Evolutionary conservation across 2,888 invertebrate genomes (phyloP).

Genomic region (Caenorhabditis uteleia): DNA sequence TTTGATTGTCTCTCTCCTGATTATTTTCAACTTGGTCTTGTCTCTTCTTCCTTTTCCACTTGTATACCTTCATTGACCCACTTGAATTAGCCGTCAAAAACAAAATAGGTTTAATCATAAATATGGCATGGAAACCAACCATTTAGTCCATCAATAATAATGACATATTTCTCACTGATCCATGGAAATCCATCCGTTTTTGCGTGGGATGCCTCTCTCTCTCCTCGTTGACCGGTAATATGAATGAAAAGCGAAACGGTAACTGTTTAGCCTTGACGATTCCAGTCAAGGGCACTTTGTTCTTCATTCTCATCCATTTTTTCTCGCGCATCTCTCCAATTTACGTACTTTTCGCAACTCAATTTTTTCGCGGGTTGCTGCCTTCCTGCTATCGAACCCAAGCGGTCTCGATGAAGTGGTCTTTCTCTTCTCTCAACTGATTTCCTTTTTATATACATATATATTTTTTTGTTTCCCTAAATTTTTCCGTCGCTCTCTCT

Average conservation of each 20-base stretch:
- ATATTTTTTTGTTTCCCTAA: too few relatives aligned
- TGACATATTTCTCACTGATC: too few relatives aligned
- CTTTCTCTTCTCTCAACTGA: slow-evolving; percentile 12
- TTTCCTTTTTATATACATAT: slow-evolving; percentile 6
- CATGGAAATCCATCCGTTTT: too few relatives aligned
- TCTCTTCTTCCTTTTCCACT: too few relatives aligned
- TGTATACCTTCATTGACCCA: too few relatives aligned
- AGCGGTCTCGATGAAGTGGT: slow-evolving; percentile 23
- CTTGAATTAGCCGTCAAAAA: too few relatives aligned
- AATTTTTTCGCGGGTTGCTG: slow-evolving; percentile 12
- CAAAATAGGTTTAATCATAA: too few relatives aligned
- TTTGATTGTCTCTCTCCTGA: too few relatives aligned
- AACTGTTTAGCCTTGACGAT: slow-evolving; percentile 47
- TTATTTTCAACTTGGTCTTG: too few relatives aligned
- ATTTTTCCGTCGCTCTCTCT: too few relatives aligned
- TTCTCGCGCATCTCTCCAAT: slow-evolving; percentile 34
- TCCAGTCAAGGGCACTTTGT: slow-evolving; percentile 45
- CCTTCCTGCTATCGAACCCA: slow-evolving; percentile 31
- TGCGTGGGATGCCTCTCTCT: slow-evolving; percentile 8
- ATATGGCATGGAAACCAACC: too few relatives aligned
- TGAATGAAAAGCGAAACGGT: slow-evolving; percentile 33
- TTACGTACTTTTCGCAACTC: slow-evolving; percentile 19
- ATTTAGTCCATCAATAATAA: too few relatives aligned
- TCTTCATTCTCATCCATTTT: slow-evolving; percentile 26
- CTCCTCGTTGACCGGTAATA: slow-evolving; percentile 27